Conservation (phyloP, 1,140 invertebrate genomes). For the Rhyacophila brunnea region DNA sequence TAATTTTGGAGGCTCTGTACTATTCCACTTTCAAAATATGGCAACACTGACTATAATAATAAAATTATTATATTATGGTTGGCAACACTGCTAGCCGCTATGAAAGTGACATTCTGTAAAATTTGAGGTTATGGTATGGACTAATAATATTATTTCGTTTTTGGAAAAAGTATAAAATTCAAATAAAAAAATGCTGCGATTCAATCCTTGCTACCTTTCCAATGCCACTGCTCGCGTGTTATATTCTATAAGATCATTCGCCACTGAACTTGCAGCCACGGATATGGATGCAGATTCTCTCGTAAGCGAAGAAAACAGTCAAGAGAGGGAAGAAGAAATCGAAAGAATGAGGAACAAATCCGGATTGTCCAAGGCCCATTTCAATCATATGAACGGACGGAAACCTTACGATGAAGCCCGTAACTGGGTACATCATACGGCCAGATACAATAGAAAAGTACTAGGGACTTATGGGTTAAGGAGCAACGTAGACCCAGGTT, state of each 20-base stretch:
- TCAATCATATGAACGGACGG: slow-evolving; percentile 54
- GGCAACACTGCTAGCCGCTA: too few species aligned
- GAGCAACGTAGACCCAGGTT: slow-evolving; percentile 49
- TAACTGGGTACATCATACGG: slow-evolving; percentile 53
- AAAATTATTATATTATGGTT: too few species aligned
- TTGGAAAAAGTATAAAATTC: too few species aligned
- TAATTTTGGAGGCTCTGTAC: too few species aligned
- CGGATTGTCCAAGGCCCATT: slow-evolving; percentile 50
- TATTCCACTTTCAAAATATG: too few species aligned
- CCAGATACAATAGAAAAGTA: slow-evolving; percentile 59
- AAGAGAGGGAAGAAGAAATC: slow-evolving; percentile 41
- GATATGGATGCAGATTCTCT: slow-evolving; percentile 2
- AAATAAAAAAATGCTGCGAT: too few species aligned
- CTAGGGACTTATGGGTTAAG: slow-evolving; percentile 60
- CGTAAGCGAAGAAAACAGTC: slow-evolving; percentile 36
- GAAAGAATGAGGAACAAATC: slow-evolving; percentile 60
- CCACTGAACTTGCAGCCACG: slow-evolving; percentile 4
- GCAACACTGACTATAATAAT: too few species aligned
- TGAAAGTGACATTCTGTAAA: too few species aligned
- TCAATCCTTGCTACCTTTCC: not conserved
- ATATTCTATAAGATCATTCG: slow-evolving; percentile 2
- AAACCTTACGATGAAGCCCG: slow-evolving; percentile 52
- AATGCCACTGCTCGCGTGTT: not conserved
- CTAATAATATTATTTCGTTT: too few species aligned
- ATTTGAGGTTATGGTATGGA: too few species aligned